phyloP scores from a whole-genome alignment of 2,888 invertebrate species.

The Microctonus brassicae region DNA sequence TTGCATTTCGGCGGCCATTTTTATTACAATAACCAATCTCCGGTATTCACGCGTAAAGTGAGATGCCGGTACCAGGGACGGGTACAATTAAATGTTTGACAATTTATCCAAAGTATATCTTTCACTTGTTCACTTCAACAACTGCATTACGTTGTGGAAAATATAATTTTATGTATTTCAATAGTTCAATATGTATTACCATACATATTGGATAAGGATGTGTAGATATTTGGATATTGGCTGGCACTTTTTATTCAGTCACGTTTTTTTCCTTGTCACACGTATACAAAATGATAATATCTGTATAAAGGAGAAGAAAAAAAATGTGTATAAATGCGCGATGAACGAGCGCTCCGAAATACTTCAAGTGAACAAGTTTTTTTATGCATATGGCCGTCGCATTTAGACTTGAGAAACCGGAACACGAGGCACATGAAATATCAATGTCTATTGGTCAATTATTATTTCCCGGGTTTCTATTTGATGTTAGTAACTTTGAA shows the following conservation, averaged over 20 bases:
- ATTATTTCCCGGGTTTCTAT: background rate
- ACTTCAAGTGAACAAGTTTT: slow-evolving; percentile 18
- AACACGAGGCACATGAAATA: slow-evolving; percentile 8
- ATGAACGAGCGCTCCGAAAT: slow-evolving; percentile 39
- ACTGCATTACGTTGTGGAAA: slow-evolving; percentile 57
- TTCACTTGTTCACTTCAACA: slow-evolving; percentile 49
- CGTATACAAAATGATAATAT: slow-evolving; percentile 40
- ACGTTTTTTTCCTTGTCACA: slow-evolving; percentile 43
- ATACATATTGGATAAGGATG: slow-evolving; percentile 53
- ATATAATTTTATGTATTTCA: slow-evolving; percentile 20
- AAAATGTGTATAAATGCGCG: too few species aligned
- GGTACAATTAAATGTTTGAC: slow-evolving; percentile 33
- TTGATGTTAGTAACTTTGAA: background rate
- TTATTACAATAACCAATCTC: slow-evolving; percentile 66
- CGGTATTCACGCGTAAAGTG: slow-evolving; percentile 49
- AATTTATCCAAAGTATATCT: slow-evolving; percentile 44
- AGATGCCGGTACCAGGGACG: slow-evolving; percentile 56
- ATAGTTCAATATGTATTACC: slow-evolving; percentile 56
- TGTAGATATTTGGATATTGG: slow-evolving; percentile 28
- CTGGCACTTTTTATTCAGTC: slow-evolving; percentile 39
- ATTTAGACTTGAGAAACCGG: slow-evolving; percentile 13
- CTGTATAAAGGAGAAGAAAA: slow-evolving; percentile 34
- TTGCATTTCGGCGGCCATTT: slow-evolving; percentile 83
- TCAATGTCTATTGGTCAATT: slow-evolving; percentile 1
- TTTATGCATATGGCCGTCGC: slow-evolving; percentile 16